Evolutionary conservation across 2,113 vertebrate species (phyloP).

Genomic region (Osmerus eperlanus): DNA sequence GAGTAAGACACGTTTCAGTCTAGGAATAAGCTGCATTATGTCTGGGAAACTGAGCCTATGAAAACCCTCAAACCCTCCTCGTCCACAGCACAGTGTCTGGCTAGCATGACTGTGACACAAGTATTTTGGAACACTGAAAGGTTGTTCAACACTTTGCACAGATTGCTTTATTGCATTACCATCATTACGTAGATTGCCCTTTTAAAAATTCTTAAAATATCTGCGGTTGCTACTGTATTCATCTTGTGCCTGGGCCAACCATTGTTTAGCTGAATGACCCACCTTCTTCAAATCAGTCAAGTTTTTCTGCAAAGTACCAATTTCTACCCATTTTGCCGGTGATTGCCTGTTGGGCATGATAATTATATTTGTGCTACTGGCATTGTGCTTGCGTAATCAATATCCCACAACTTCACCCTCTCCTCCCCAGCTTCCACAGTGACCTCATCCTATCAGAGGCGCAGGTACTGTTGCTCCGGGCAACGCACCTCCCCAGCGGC

Average conservation of each 20-base stretch:
- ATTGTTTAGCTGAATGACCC: no score
- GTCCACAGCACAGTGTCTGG: no score
- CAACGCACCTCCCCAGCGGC: constrained; percentile 67
- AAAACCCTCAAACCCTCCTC: not conserved
- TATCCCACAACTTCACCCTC: not conserved
- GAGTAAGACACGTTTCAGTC: constrained; percentile 67
- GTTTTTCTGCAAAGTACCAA: no score
- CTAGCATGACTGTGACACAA: not conserved
- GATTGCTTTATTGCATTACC: no score
- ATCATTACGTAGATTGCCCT: not conserved
- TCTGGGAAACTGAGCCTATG: not conserved
- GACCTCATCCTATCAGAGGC: constrained; percentile 76
- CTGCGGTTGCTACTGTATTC: not conserved
- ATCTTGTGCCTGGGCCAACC: not conserved
- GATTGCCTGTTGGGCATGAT: no score
- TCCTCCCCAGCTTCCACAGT: constrained; percentile 73
- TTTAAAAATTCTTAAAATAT: not conserved
- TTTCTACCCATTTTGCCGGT: no score
- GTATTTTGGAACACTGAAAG: no score
- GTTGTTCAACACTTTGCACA: no score
- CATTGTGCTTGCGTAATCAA: not conserved
- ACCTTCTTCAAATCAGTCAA: no score
- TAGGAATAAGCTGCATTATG: no score
- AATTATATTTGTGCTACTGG: no score
- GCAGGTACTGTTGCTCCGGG: constrained; percentile 73